Evolutionary conservation across 2,113 vertebrate species (phyloP), one percentile per base, ranked within the genome.

Genomic region (Thamnaconus septentrionalis): DNA sequence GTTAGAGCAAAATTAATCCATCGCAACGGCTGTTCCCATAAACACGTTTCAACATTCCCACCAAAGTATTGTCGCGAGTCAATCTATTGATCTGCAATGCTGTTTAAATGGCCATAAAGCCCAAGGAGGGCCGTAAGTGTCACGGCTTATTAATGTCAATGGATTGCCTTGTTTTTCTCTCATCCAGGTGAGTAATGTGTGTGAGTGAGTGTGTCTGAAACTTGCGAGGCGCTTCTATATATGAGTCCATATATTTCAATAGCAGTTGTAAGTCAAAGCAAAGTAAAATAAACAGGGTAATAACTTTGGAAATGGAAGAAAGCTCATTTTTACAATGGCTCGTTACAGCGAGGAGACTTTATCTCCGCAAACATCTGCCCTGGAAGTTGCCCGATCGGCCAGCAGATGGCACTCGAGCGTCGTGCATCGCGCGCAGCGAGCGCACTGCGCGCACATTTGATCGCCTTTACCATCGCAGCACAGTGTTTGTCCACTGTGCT

Each of bases 341-440:
- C 39, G 7, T 57, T 46, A 11, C 5, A 49, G 7, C 12, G 45
- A 43, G 4, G 31, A 5, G 0, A 4, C 40, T 4, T 52, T 2
- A 52, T 45, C 42, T 66, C 31, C 2, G 18, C 18, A 31, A 31
- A 31, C 18, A 31, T 31, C 18, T 50, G 50, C 50, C 5, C 39
- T 45, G 12, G 40, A 65, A 43, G 6, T 49, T 45, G 42, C 54
- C 8, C 44, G 52, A 3, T 69, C n/a, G 18, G 46, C 87, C 87
- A 87, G 79, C 78, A 90, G 89, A 84, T 89, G 89, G 87, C 86
- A 71, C 56, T 70, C 55, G 61, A 75, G 50, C 76, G 71, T 66
- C 81, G 83, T 39, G 7, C 47, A 78, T 50, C 5, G 42, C 53
- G 3, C 46, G 44, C 12, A 59, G 43, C 59, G 58, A 56, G 4